Conservation (phyloP, 1,140 invertebrate genomes). For the Philotrypesis tridentata region DNA sequence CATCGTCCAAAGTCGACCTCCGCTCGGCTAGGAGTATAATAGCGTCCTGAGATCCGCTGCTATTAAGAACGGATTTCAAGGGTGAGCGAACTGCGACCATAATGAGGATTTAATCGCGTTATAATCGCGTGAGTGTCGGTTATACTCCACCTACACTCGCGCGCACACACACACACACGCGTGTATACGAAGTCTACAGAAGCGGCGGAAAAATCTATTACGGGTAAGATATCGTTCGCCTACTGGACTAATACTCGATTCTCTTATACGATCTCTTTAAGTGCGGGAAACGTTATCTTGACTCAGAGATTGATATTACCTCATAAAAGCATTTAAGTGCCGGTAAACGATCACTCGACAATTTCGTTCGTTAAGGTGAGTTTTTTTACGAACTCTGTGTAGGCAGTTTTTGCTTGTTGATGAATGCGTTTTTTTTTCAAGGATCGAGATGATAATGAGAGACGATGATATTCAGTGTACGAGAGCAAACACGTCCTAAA, state of each 20-base stretch:
- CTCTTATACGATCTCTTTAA: conserved; percentile 4
- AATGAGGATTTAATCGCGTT: conserved; percentile 63
- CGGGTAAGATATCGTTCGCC: neutral
- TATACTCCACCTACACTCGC: neutral
- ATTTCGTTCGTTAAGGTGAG: neutral
- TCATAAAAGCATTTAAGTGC: neutral
- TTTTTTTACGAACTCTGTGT: neutral
- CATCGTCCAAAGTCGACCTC: neutral
- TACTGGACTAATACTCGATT: neutral
- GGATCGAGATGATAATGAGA: neutral
- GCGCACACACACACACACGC: neutral
- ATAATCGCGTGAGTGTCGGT: conserved; percentile 38
- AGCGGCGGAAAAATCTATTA: neutral
- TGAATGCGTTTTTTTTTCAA: neutral
- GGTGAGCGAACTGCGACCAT: conserved; percentile 53
- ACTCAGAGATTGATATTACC: neutral
- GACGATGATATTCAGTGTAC: neutral
- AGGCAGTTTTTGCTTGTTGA: neutral
- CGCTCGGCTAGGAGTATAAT: neutral
- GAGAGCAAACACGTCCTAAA: too few relatives aligned
- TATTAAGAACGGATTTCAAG: conserved; percentile 58
- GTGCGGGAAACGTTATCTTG: neutral
- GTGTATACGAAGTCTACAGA: neutral
- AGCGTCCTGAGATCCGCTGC: conserved; percentile 31
- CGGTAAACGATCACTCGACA: neutral